Conservation (phyloP, 2,797 vertebrate species). For the Halcyon chelicuti region DNA sequence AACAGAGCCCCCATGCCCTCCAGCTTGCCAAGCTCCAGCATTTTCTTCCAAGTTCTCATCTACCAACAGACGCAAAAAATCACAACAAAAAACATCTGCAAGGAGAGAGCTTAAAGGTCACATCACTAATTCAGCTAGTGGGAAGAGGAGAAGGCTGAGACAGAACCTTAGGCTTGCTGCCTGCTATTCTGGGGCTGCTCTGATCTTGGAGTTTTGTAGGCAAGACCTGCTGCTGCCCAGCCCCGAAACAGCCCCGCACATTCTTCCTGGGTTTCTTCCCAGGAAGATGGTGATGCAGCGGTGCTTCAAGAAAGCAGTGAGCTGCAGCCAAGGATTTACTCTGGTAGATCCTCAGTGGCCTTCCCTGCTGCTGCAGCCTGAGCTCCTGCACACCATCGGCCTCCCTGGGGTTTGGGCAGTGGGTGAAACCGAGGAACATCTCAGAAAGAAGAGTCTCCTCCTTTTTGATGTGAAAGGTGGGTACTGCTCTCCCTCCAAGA, state of each 20-base stretch:
- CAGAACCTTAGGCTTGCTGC: neutral
- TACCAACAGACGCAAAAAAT: neutral
- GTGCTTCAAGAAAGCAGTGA: neutral
- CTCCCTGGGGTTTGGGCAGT: neutral
- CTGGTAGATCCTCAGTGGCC: neutral
- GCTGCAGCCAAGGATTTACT: neutral
- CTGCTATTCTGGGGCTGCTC: neutral
- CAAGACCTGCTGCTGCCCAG: neutral
- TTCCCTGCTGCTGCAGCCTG: neutral
- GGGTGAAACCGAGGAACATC: neutral
- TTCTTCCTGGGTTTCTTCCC: neutral
- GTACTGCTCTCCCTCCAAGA: neutral
- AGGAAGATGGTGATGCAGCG: neutral
- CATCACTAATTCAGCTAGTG: neutral
- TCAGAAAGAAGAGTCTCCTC: neutral
- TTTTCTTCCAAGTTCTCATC: constrained; percentile 48
- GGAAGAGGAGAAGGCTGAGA: neutral
- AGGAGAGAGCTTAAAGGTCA: constrained; percentile 33
- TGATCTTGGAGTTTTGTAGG: neutral
- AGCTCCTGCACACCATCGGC: neutral
- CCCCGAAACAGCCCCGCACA: neutral
- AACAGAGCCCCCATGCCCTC: neutral
- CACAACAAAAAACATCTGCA: constrained; percentile 47
- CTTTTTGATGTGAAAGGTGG: neutral
- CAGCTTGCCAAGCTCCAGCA: neutral